Conservation (phyloP, 2,797 vertebrate genomes). For the Scolopax rusticola region DNA sequence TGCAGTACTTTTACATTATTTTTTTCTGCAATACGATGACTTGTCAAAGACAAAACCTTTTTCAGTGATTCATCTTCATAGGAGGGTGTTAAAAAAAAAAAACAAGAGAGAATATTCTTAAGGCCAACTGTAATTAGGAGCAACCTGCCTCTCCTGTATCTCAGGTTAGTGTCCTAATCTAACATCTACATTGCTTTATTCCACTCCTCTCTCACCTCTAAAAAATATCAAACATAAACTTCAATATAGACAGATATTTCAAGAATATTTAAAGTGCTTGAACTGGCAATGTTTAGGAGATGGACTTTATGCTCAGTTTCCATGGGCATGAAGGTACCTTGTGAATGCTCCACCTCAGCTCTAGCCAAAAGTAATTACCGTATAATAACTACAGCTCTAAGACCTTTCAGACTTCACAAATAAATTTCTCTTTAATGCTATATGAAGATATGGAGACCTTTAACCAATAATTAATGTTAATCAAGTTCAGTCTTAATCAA, state of each 20-base stretch:
- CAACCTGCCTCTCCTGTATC: not conserved
- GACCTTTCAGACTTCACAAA: slow-evolving; percentile 45
- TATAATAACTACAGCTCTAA: not conserved
- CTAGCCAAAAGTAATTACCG: not conserved
- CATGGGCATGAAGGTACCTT: not conserved
- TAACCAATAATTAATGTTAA: slow-evolving; percentile 66
- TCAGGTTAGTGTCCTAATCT: not conserved
- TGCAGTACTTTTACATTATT: not conserved
- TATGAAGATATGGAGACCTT: slow-evolving; percentile 42
- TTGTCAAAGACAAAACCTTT: not conserved
- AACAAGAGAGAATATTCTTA: not conserved
- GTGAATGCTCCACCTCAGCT: not conserved
- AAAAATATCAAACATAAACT: not conserved
- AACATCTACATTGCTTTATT: not conserved
- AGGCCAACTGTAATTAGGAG: not conserved
- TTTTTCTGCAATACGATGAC: not conserved
- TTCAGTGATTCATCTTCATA: not conserved
- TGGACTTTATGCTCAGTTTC: not conserved
- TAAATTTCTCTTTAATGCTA: slow-evolving; percentile 24
- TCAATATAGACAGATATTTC: not conserved
- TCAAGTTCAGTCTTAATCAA: slow-evolving; percentile 36
- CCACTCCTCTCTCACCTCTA: not conserved
- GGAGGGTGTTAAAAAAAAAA: not conserved
- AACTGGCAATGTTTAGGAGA: not conserved
- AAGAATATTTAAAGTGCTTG: not conserved